These are phyloP conservation scores for Microhierax caerulescens DNA, from an alignment of 2,797 vertebrate genomes.

Conservation along the genomic window DNA sequence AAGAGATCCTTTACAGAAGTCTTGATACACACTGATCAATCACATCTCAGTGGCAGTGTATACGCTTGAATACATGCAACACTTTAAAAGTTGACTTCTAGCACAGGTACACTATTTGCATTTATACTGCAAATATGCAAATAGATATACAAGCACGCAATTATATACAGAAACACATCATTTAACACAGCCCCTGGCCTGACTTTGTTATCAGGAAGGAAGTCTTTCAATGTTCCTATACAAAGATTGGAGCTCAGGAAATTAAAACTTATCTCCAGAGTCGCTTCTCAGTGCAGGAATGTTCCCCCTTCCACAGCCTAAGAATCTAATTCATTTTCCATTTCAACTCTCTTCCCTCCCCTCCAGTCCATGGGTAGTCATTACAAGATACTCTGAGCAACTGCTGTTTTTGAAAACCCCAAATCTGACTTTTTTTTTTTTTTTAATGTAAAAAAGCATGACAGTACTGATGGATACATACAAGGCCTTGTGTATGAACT, in stretches of 20 bases:
- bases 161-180: not conserved
- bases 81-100: not conserved
- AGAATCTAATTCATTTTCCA: constrained; percentile 44
- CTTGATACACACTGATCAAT: not conserved
- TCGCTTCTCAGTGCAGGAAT: constrained; percentile 54
- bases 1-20: not conserved
- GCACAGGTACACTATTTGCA: not conserved
- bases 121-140: not conserved
- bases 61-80: not conserved
- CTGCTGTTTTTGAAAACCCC: not conserved
- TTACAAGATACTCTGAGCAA: not conserved
- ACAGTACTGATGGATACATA: not conserved
- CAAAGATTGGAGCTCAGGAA: constrained; percentile 50
- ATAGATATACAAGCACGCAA: not conserved
- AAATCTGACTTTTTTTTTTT: not conserved
- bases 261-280: constrained; percentile 65
- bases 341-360: constrained; percentile 18
- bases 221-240: constrained; percentile 63
- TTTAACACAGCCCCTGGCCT: constrained; percentile 36
- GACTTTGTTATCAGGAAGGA: constrained; percentile 59
- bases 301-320: constrained; percentile 28
- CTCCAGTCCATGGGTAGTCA: not conserved
- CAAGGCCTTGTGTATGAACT: not conserved
- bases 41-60: not conserved
- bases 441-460: not conserved